Percentiles rank a stretch among this genome's conserved stretches.
phyloP scores from a whole-genome alignment of 2,888 invertebrate species.

The Heliconius cydno region DNA sequence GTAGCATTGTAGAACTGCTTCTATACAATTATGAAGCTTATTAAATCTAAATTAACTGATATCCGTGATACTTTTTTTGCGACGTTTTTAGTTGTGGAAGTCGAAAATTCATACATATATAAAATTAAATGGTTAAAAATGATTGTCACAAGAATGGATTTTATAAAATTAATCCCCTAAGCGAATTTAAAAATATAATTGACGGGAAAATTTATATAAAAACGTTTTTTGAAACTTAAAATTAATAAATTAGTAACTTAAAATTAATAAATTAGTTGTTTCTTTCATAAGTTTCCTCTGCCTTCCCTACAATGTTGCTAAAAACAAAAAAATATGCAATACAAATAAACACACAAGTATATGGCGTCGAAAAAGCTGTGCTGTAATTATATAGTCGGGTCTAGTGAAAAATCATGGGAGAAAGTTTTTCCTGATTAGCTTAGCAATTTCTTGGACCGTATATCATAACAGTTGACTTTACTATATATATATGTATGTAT shows the following conservation, averaged over 20 bases:
- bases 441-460: conserved; percentile 44
- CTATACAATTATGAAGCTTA: background rate
- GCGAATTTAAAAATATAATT: too few species aligned
- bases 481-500: conserved; percentile 8
- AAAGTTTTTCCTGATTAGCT: conserved; percentile 15
- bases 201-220: too few species aligned
- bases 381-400: too few species aligned
- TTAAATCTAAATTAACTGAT: background rate
- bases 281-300: too few species aligned
- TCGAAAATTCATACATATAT: background rate
- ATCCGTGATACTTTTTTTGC: background rate
- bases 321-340: too few species aligned
- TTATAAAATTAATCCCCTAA: background rate
- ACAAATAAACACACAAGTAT: too few species aligned
- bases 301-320: too few species aligned
- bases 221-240: too few species aligned
- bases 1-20: background rate
- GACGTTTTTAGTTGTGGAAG: background rate
- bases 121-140: background rate
- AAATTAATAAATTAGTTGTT: too few species aligned
- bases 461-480: conserved; percentile 2
- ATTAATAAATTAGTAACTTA: too few species aligned
- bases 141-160: background rate
- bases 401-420: background rate
- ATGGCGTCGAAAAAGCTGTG: too few species aligned